phyloP scores from a whole-genome alignment of 2,113 vertebrate species.

The Siniperca knerii region DNA sequence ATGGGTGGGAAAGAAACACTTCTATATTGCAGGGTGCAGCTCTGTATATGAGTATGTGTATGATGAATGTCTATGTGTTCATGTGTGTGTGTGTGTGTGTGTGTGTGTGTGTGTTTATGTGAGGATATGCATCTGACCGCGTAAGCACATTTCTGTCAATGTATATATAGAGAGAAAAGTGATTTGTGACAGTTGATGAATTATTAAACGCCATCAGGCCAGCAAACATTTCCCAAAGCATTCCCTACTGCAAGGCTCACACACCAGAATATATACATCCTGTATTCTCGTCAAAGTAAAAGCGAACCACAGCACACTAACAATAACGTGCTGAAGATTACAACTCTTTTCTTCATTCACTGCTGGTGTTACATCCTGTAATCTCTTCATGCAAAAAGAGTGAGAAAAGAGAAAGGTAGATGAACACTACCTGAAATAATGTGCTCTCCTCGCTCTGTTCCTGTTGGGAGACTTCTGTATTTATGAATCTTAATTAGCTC shows the following conservation, averaged over 20 bases:
- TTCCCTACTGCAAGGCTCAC: slow-evolving; percentile 10
- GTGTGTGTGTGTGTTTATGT: background rate
- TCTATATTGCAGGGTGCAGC: slow-evolving; percentile 12
- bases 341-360: slow-evolving; percentile 10
- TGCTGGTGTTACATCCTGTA: background rate
- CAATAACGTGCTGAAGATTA: background rate
- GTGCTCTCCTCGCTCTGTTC: slow-evolving; percentile 21
- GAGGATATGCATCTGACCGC: background rate
- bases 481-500: slow-evolving; percentile 76
- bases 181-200: slow-evolving; percentile 69
- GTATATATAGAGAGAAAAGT: slow-evolving; percentile 37
- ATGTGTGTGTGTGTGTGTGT: background rate
- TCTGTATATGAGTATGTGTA: background rate
- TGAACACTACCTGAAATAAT: slow-evolving; percentile 27
- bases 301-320: background rate
- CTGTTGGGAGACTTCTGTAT: slow-evolving; percentile 53
- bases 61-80: background rate
- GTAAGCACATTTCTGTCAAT: slow-evolving; percentile 25
- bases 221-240: slow-evolving; percentile 45
- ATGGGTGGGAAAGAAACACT: slow-evolving; percentile 40
- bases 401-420: slow-evolving; percentile 12
- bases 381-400: background rate
- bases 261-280: slow-evolving; percentile 7
- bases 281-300: slow-evolving; percentile 11
- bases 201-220: slow-evolving; percentile 63